Conservation (phyloP, 2,797 vertebrate genomes). For the Poeciliopsis paucimaculata region DNA sequence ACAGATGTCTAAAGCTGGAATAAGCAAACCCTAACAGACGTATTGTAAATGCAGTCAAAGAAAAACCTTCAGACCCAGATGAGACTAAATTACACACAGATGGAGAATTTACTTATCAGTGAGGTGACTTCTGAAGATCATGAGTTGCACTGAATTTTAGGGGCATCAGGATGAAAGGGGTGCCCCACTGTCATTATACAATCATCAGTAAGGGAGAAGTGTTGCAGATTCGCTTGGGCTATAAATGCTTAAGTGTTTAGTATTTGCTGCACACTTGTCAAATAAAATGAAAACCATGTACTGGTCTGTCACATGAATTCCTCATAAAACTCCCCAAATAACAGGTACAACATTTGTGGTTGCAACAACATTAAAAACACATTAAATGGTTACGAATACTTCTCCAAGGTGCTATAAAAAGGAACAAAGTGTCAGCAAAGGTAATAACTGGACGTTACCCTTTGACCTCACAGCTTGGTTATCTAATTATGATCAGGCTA, state of each 20-base stretch:
- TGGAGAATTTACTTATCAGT: too few relatives aligned
- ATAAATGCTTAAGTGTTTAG: not conserved
- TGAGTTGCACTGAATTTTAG: too few relatives aligned
- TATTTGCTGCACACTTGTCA: not conserved
- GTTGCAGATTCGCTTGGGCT: not conserved
- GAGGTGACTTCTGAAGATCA: too few relatives aligned
- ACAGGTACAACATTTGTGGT: not conserved
- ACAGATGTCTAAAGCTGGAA: not conserved
- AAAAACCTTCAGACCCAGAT: too few relatives aligned
- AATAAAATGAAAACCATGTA: not conserved
- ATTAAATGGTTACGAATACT: not conserved
- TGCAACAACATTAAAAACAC: not conserved
- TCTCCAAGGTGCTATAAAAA: not conserved
- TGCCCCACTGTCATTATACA: not conserved
- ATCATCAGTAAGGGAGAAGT: not conserved
- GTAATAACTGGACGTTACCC: not conserved
- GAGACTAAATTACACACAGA: too few relatives aligned
- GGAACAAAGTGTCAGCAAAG: not conserved
- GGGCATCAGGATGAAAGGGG: not conserved
- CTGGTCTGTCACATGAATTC: not conserved
- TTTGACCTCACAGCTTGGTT: constrained; percentile 1
- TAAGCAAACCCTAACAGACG: not conserved
- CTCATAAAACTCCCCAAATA: not conserved
- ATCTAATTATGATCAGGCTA: constrained; percentile 10
- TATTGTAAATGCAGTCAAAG: too few relatives aligned